Conservation (phyloP, 2,888 invertebrate species). For the Bruchidius siliquastri region DNA sequence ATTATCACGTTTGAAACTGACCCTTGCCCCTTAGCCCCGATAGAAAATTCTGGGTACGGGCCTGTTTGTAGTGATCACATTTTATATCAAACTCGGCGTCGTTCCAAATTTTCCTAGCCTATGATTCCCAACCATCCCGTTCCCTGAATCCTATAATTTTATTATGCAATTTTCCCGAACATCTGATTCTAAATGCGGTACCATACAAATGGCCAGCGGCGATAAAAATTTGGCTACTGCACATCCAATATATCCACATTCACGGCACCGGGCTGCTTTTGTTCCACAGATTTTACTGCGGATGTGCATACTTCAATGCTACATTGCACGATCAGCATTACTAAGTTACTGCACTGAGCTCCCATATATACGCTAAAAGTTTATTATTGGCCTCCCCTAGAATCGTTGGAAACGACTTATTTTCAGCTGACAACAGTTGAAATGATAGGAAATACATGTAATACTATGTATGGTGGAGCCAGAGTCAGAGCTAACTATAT, state of each 20-base stretch:
- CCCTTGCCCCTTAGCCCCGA: no score
- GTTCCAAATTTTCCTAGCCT: background rate
- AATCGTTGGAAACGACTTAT: no score
- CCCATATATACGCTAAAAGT: background rate
- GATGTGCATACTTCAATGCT: no score
- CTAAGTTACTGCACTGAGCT: background rate
- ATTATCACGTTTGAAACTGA: no score
- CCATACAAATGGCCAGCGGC: background rate
- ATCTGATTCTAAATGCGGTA: background rate
- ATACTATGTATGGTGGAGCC: no score
- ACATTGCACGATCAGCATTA: background rate
- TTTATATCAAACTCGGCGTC: no score
- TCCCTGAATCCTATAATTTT: background rate
- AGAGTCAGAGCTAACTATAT: no score
- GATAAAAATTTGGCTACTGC: background rate
- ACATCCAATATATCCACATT: background rate
- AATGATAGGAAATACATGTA: no score
- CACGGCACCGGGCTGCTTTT: background rate
- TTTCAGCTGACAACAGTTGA: no score
- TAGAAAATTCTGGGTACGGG: no score
- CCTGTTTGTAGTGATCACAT: no score
- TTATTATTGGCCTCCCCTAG: no score
- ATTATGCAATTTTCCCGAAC: background rate
- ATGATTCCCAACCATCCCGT: background rate
- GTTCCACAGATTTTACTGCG: background rate